Evolutionary conservation across 2,113 vertebrate genomes (phyloP), one percentile per base, ranked within the genome.

Genomic region (Solenodon paradoxus): DNA sequence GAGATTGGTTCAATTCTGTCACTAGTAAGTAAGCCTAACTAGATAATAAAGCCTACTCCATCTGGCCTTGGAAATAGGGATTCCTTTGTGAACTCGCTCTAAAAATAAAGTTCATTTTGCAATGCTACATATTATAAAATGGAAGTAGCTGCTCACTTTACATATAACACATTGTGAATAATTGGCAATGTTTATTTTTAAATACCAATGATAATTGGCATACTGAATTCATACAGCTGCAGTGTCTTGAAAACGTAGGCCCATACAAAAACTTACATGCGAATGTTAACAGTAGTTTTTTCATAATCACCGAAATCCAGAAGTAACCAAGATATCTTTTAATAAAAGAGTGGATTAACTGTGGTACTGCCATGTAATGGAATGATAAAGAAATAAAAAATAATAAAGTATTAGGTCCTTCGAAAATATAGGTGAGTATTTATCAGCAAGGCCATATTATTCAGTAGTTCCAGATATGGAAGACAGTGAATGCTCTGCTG

Each of bases 201-300:
- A 74, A 94, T 69, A 88, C 38, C 81, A 90, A 55, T 68, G 91
- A 87, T 72, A 80, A 86, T 93, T 61, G 84, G 78, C 59, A 79
- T 74, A 64, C 40, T 32, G 6, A 11, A 89, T 79, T 95, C 35
- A 92, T 15, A 94, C 38, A 87, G 32, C 32, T 83, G 7, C 40
- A 92, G 91, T 72, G 85, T 92, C 45, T 53, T 79, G 51, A 69
- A 86, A 68, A 79, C 16, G 49, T 42, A 45, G 42, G 42, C 78
- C 42, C 42, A 61, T 15, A 49, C 35, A 87, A 71, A 57, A 87
- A 80, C n/a, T 79, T 61, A 9, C 72, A 78, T 22, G 7, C 71
- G 28, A 85, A 63, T 79, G 35, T 45, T 61, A 63, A 69, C 7
- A 63, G 30, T 26, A 69, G 20, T 93, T 86, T 79, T 61, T 69